A percentile compares a stretch with the other conserved stretches of the same genome.
phyloP scores from a whole-genome alignment of 2,888 invertebrate genomes.

The Villa cingulata region DNA sequence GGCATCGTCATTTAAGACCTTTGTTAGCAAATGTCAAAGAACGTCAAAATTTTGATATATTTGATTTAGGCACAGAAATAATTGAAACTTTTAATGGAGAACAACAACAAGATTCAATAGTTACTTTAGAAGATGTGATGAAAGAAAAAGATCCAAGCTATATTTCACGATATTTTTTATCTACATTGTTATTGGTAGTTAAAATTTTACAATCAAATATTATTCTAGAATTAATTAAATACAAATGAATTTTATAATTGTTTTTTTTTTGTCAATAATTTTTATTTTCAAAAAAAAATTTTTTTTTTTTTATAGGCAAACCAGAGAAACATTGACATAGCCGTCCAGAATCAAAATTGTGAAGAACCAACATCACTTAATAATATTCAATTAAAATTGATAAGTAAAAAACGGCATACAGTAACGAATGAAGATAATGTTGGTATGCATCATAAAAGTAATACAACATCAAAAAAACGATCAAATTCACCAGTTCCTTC shows the following conservation, averaged over 20 bases:
- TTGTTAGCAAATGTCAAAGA: constrained; percentile 26
- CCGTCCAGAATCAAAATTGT: not conserved
- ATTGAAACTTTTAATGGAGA: constrained; percentile 13
- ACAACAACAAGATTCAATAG: not conserved
- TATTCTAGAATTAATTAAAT: too few relatives aligned
- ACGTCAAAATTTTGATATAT: constrained; percentile 31
- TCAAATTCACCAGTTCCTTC: not conserved
- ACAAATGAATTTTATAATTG: not conserved
- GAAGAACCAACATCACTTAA: constrained; percentile 17
- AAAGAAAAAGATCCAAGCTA: constrained; percentile 21
- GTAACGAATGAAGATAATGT: constrained; percentile 29
- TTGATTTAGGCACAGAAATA: constrained; percentile 27
- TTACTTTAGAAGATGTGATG: constrained; percentile 24
- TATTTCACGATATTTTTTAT: constrained; percentile 26
- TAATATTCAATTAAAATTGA: constrained; percentile 21
- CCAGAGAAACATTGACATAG: constrained; percentile 4
- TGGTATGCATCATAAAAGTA: constrained; percentile 11
- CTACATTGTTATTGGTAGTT: constrained; percentile 27
- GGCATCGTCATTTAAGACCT: constrained; percentile 29
- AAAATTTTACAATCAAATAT: too few relatives aligned
- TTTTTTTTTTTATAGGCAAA: constrained; percentile 3
- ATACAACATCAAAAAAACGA: not conserved
- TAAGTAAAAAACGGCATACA: constrained; percentile 21
- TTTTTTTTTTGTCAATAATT: not conserved
- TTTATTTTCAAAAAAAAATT: not conserved